A percentile compares a stretch with the other conserved stretches of the same genome.
Conservation (phyloP, 1,140 invertebrate genomes). For the Diachasma alloeum region DNA sequence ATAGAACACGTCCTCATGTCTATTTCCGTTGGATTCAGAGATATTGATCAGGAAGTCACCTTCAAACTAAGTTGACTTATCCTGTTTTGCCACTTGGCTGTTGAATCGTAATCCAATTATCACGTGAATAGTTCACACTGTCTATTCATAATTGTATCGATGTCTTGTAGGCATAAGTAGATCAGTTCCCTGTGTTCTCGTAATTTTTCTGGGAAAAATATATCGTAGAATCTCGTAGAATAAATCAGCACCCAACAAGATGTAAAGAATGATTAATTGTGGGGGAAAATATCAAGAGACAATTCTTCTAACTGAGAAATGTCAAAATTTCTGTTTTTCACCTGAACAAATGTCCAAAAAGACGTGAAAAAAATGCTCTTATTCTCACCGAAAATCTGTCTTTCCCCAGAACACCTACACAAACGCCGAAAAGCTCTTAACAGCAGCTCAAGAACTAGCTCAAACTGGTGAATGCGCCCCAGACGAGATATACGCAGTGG, state of each 20-base stretch:
- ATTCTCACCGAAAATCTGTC: no score
- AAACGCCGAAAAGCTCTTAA: constrained; percentile 96
- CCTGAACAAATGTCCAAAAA: no score
- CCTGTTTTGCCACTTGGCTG: background rate
- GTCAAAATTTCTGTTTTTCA: no score
- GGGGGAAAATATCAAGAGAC: no score
- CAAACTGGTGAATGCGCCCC: constrained; percentile 96
- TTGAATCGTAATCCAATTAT: background rate
- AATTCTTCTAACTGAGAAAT: no score
- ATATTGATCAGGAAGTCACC: background rate
- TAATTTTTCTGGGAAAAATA: background rate
- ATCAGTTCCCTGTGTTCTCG: background rate
- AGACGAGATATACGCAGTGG: constrained; percentile 93
- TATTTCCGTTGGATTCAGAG: constrained; percentile 5
- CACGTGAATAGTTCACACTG: background rate
- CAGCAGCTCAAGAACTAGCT: constrained; percentile 94
- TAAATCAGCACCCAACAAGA: no score
- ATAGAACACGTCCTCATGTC: background rate
- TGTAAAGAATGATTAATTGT: no score
- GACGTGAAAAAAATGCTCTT: no score
- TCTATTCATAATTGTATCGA: background rate
- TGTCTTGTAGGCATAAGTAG: background rate
- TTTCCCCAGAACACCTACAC: constrained; percentile 93
- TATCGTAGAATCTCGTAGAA: no score
- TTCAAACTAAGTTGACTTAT: background rate